phyloP scores from a whole-genome alignment of 1,140 invertebrate species.

The Stegodyphus dumicola region DNA sequence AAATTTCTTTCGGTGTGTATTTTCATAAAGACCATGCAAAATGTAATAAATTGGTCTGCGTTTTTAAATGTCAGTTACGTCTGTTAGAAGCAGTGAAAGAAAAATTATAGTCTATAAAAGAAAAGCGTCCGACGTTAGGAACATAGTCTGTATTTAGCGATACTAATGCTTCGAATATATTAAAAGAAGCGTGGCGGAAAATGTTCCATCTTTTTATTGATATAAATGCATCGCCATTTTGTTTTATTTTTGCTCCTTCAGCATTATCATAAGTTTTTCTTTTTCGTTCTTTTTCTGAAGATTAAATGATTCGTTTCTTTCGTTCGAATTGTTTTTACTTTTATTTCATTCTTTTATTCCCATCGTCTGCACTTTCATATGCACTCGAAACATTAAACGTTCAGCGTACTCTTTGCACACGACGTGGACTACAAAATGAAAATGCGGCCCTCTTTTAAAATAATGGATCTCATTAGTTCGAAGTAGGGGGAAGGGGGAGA shows the following conservation, averaged over 20 bases:
- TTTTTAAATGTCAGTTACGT: too few relatives aligned
- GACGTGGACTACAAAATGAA: constrained; percentile 2
- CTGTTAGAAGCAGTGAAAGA: too few relatives aligned
- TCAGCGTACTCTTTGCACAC: background rate
- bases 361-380: background rate
- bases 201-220: constrained; percentile 19
- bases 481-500: background rate
- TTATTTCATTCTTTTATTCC: background rate
- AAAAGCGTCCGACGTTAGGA: too few relatives aligned
- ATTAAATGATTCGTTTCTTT: constrained; percentile 17
- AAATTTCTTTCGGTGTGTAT: too few relatives aligned
- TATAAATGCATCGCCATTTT: constrained; percentile 13
- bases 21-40: too few relatives aligned
- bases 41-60: too few relatives aligned
- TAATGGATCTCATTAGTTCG: constrained; percentile 24
- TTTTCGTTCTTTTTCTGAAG: background rate
- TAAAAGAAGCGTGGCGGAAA: background rate
- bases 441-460: constrained; percentile 21
- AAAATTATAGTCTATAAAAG: too few relatives aligned
- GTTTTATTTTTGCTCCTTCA: constrained; percentile 2
- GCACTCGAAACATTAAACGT: background rate
- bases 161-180: constrained; percentile 10
- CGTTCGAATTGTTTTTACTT: constrained; percentile 7
- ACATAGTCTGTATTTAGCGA: background rate
- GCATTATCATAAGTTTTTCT: constrained; percentile 6